Conservation (phyloP, 2,797 vertebrate genomes). For the Pipistrellus pipistrellus region DNA sequence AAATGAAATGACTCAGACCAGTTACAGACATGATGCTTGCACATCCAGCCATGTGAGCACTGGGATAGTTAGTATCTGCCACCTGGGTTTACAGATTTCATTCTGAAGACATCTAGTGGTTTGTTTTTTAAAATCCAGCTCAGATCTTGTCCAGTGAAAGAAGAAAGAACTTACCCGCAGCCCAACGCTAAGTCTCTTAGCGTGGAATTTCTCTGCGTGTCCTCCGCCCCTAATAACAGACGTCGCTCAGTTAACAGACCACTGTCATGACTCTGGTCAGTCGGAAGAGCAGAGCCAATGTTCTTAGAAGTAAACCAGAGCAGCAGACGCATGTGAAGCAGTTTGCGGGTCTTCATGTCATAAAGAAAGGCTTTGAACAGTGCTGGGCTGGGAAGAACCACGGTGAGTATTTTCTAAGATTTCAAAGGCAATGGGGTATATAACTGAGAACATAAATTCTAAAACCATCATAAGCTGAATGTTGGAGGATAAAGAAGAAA, state of each 20-base stretch:
- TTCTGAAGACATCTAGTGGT: slow-evolving; percentile 2
- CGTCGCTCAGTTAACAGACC: slow-evolving; percentile 57
- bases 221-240: slow-evolving; percentile 56
- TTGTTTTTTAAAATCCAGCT: background rate
- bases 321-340: slow-evolving; percentile 72
- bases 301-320: slow-evolving; percentile 81
- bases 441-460: slow-evolving; percentile 75
- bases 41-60: too few relatives aligned
- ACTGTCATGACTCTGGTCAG: slow-evolving; percentile 48
- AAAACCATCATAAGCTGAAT: slow-evolving; percentile 70
- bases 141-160: slow-evolving; percentile 9
- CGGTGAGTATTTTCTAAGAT: slow-evolving; percentile 77
- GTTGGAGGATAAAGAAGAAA: slow-evolving; percentile 77
- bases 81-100: background rate
- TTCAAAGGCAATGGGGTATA: slow-evolving; percentile 75
- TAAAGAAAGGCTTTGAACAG: slow-evolving; percentile 81
- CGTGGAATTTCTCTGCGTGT: slow-evolving; percentile 33
- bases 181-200: slow-evolving; percentile 41
- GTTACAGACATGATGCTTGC: background rate
- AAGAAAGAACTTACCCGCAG: slow-evolving; percentile 14
- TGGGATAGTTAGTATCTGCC: background rate
- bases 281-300: slow-evolving; percentile 60
- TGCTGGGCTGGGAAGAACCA: slow-evolving; percentile 65
- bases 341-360: slow-evolving; percentile 74
- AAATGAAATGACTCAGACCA: background rate